phyloP scores from a whole-genome alignment of 92 coral and sea anemone species.

The Phenganax subtilis region DNA sequence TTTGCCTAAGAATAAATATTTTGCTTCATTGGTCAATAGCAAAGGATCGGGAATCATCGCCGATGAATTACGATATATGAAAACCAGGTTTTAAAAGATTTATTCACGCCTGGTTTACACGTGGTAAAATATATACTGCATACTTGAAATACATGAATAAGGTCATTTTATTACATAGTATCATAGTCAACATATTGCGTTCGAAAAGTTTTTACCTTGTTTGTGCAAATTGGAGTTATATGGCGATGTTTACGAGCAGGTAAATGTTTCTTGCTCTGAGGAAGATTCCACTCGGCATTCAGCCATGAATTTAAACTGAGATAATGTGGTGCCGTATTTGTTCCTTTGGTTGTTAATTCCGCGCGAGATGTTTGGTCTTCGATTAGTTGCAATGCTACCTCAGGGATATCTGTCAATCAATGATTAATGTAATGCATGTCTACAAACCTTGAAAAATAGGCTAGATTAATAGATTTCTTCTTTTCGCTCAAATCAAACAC shows the following conservation, averaged over 20 bases:
- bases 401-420: conserved; percentile 13
- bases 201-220: conserved; percentile 66
- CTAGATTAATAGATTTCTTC: no score
- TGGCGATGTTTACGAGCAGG: conserved; percentile 50
- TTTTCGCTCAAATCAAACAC: no score
- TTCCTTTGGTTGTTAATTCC: conserved; percentile 32
- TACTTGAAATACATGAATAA: no score
- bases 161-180: conserved; percentile 12
- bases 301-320: conserved; percentile 80
- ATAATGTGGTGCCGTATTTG: conserved; percentile 81
- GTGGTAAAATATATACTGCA: no score
- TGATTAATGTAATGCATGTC: not conserved
- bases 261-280: conserved; percentile 52
- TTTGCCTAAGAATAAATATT: no score
- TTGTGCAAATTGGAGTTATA: conserved; percentile 62
- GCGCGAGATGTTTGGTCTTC: conserved; percentile 10
- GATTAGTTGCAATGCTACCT: conserved; percentile 17
- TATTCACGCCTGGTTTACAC: no score
- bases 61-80: no score
- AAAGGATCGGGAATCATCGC: no score
- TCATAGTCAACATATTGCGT: conserved; percentile 74
- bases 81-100: no score
- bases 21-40: no score
- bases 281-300: conserved; percentile 67
- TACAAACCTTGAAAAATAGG: not conserved